Evolutionary conservation across 2,797 vertebrate species (phyloP), one percentile per base, ranked within the genome.

Genomic region (Acestrorhynchus altus): DNA sequence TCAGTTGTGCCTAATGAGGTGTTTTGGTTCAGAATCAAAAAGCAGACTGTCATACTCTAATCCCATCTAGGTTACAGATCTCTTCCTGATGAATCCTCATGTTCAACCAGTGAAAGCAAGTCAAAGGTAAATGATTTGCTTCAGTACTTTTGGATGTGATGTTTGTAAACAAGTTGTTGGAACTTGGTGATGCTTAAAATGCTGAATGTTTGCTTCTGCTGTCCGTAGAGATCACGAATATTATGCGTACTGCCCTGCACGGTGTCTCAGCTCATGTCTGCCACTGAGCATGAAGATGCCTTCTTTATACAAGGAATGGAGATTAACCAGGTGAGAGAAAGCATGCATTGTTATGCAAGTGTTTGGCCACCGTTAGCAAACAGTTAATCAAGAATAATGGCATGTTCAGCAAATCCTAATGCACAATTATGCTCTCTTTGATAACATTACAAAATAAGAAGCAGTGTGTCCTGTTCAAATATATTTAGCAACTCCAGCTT

Each of bases 221-320:
- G 3, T 22, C 28, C 24, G 2, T 39, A 78, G 76, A 65, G 46
- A 31, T 26, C 59, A 16, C 22, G 60, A 18, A 47, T 57, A 10
- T 54, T 66, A 0, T 12, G 40, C 18, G 18, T 77, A 0, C 10
- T 87, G 44, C 90, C 90, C 11, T 87, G 87, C 82, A 87, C 89
- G 0, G 90, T 90, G 72, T 91, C 89, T 31, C 91, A 92, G 80
- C 89, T 93, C 74, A 84, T 89, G 56, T 81, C 84, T 7, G 86
- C 89, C 13, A 18, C 52, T 0, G 56, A 74, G 13, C 46, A 59
- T 59, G 60, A 4, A 0, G 80, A 80, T 0, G 2, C 26, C 18
- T 91, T 90, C 61, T 22, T 57, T 0, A 26, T 91, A 31, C 13
- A 72, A 4, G 52, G 80, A 46, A 10, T 16, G 22, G 83, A 90